These are phyloP conservation scores for Rachycentron canadum DNA, from an alignment of 2,797 vertebrate species.

Conservation along the genomic window DNA sequence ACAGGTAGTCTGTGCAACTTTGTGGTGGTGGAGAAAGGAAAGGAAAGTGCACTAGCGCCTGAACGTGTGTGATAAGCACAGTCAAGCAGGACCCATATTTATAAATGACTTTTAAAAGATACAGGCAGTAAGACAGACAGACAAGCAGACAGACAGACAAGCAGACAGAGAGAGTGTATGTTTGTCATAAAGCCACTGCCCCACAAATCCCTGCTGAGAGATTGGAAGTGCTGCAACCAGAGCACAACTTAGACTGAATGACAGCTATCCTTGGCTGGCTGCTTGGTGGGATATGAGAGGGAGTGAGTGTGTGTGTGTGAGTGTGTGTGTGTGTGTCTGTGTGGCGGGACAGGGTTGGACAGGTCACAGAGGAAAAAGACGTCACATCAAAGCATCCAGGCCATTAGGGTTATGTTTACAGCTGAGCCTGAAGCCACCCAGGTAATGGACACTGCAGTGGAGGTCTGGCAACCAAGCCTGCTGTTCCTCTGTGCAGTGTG, in stretches of 20 bases:
- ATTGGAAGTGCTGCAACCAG: conserved; percentile 43
- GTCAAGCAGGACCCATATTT: conserved; percentile 29
- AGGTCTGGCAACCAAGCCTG: conserved; percentile 30
- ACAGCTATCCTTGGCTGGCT: conserved; percentile 51
- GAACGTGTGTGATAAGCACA: conserved; percentile 16
- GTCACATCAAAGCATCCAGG: conserved; percentile 55
- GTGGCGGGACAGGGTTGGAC: conserved; percentile 29
- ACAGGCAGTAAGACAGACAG: conserved; percentile 47
- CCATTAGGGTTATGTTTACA: conserved; percentile 63
- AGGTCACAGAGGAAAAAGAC: conserved; percentile 60
- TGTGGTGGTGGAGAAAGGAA: conserved; percentile 27
- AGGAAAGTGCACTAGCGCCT: conserved; percentile 14
- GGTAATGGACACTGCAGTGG: conserved; percentile 49
- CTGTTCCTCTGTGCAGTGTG: conserved; percentile 4
- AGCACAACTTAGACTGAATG: conserved; percentile 56
- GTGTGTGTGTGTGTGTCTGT: background rate
- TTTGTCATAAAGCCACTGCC: conserved; percentile 47
- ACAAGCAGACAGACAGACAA: conserved; percentile 11
- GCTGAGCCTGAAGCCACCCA: conserved; percentile 58
- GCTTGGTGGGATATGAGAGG: conserved; percentile 31
- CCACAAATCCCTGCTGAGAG: conserved; percentile 59
- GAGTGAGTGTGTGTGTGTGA: conserved; percentile 12
- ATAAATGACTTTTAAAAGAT: conserved; percentile 53
- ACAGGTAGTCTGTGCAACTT: conserved; percentile 34
- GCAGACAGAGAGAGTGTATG: conserved; percentile 39